phyloP scores from a whole-genome alignment of 2,113 vertebrate species.

The Archilochus colubris region DNA sequence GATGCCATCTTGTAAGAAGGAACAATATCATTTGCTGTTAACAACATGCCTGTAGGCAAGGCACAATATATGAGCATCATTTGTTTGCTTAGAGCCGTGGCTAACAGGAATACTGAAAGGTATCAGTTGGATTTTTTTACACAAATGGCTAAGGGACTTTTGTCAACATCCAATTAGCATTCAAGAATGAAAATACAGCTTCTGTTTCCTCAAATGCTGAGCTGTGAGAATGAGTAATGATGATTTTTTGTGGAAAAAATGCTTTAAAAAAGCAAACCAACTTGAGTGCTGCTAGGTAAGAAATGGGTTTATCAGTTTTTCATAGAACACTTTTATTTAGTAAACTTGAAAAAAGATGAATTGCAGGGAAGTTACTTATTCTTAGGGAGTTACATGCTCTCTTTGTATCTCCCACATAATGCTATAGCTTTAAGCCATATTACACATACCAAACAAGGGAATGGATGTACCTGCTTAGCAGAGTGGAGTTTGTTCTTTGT shows the following conservation, averaged over 20 bases:
- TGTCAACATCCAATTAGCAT: slow-evolving; percentile 49
- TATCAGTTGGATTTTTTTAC: slow-evolving; percentile 61
- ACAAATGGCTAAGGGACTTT: slow-evolving; percentile 63
- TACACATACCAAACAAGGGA: background rate
- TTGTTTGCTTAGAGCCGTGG: slow-evolving; percentile 55
- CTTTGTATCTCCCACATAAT: background rate
- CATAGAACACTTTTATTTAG: slow-evolving; percentile 3
- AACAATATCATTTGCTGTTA: slow-evolving; percentile 26
- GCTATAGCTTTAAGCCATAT: background rate
- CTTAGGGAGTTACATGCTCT: background rate
- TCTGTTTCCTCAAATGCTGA: slow-evolving; percentile 53
- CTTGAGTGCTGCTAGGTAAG: background rate
- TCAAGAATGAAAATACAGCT: slow-evolving; percentile 50
- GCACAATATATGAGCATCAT: slow-evolving; percentile 60
- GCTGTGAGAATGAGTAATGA: slow-evolving; percentile 45
- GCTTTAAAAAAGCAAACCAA: background rate
- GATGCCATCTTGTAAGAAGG: slow-evolving; percentile 43
- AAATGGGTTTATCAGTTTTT: slow-evolving; percentile 38
- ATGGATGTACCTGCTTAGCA: background rate
- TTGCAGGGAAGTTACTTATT: slow-evolving; percentile 12
- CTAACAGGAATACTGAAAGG: slow-evolving; percentile 65
- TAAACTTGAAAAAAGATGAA: slow-evolving; percentile 25
- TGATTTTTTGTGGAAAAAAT: background rate
- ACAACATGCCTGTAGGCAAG: slow-evolving; percentile 67
- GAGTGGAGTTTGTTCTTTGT: background rate